These are phyloP conservation scores for Lemur catta DNA, from an alignment of 2,797 vertebrate genomes.

Conservation along the genomic window DNA sequence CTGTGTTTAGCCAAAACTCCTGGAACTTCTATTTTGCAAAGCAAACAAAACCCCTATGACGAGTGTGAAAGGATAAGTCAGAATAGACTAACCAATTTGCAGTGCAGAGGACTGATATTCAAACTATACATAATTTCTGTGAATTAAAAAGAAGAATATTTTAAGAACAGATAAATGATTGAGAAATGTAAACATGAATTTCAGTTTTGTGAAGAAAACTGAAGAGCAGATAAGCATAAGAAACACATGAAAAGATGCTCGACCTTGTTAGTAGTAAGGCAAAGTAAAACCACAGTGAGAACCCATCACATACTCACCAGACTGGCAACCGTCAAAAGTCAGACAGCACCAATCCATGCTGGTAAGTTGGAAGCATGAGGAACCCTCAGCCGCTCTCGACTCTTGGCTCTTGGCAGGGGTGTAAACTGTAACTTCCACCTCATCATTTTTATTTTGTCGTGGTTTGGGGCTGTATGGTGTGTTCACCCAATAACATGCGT, in stretches of 20 bases:
- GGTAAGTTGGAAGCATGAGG: not conserved
- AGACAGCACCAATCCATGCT: not conserved
- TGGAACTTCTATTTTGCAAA: not conserved
- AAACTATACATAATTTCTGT: not conserved
- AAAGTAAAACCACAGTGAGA: constrained; percentile 11
- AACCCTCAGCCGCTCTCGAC: not conserved
- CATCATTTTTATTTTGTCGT: not conserved
- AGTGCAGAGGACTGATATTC: not conserved
- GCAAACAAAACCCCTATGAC: not conserved
- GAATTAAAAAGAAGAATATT: not conserved
- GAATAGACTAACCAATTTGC: not conserved
- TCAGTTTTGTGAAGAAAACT: not conserved
- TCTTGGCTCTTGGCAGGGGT: not conserved
- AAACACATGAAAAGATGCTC: not conserved
- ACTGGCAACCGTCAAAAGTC: not conserved
- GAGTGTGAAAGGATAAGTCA: not conserved
- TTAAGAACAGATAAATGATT: not conserved
- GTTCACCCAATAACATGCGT: not conserved
- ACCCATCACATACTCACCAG: not conserved
- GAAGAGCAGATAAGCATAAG: not conserved
- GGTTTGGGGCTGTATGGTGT: not conserved
- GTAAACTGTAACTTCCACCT: not conserved
- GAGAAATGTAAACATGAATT: constrained; percentile 17
- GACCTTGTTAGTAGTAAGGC: not conserved
- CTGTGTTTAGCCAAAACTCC: not conserved